These are phyloP conservation scores for Chymomyza costata DNA, from an alignment of 1,140 invertebrate species.

Conservation along the genomic window DNA sequence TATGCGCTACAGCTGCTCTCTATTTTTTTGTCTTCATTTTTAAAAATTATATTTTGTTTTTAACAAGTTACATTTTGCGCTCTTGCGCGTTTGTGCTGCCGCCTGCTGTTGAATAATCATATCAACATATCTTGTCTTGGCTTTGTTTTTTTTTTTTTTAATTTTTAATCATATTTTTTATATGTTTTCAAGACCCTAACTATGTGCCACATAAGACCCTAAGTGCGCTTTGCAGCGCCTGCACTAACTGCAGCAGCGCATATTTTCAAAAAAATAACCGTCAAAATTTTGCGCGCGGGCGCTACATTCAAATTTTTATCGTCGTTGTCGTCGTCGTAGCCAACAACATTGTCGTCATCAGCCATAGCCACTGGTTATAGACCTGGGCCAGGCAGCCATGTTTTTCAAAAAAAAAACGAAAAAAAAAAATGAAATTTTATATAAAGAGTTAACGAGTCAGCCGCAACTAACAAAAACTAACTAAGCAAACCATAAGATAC, in stretches of 20 bases:
- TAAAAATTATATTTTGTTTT: no score
- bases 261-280: slow-evolving; percentile 82
- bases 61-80: no score
- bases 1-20: no score
- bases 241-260: not conserved
- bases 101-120: no score
- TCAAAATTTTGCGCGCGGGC: slow-evolving; percentile 87
- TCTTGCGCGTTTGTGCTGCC: no score
- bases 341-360: slow-evolving; percentile 76
- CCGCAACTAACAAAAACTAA: not conserved
- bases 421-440: no score
- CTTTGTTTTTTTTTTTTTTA: not conserved
- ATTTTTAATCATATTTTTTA: not conserved
- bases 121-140: no score
- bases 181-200: not conserved
- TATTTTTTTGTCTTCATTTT: no score
- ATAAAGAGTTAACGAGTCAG: not conserved
- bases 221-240: slow-evolving; percentile 3
- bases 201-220: not conserved
- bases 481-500: no score
- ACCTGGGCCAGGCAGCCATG: slow-evolving; percentile 85
- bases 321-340: slow-evolving; percentile 85
- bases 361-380: slow-evolving; percentile 11
- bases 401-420: no score
- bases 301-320: slow-evolving; percentile 91